A percentile compares a stretch with the other conserved stretches of the same genome.
Conservation (phyloP, 1,140 invertebrate genomes). For the Diachasmimorpha longicaudata region DNA sequence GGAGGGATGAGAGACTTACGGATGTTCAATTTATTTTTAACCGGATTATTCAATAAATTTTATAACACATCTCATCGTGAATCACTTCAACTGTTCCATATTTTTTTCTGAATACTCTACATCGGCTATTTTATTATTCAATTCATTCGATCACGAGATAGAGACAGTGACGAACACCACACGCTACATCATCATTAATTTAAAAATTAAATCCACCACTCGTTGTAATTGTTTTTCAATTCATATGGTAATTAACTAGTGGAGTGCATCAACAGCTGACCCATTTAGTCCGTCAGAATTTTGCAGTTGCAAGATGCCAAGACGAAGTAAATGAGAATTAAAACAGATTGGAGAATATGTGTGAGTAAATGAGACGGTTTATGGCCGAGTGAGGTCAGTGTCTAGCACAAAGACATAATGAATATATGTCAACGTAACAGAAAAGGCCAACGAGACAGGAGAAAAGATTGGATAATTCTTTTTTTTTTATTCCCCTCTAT, state of each 20-base stretch:
- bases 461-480: background rate
- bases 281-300: slow-evolving; percentile 46
- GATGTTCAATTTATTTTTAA: background rate
- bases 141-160: no score
- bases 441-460: background rate
- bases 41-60: no score
- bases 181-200: no score
- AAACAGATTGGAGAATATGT: background rate
- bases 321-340: background rate
- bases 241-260: slow-evolving; percentile 52
- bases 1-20: background rate
- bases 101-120: no score
- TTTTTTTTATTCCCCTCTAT: background rate
- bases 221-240: slow-evolving; percentile 33
- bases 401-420: background rate
- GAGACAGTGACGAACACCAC: no score
- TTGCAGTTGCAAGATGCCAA: background rate
- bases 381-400: background rate
- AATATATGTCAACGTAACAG: background rate
- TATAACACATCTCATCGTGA: no score
- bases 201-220: no score
- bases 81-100: no score
- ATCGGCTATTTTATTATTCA: no score
- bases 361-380: background rate
- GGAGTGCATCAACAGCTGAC: slow-evolving; percentile 39